Conservation (phyloP, 2,797 vertebrate species). For the Danio tinwini region DNA sequence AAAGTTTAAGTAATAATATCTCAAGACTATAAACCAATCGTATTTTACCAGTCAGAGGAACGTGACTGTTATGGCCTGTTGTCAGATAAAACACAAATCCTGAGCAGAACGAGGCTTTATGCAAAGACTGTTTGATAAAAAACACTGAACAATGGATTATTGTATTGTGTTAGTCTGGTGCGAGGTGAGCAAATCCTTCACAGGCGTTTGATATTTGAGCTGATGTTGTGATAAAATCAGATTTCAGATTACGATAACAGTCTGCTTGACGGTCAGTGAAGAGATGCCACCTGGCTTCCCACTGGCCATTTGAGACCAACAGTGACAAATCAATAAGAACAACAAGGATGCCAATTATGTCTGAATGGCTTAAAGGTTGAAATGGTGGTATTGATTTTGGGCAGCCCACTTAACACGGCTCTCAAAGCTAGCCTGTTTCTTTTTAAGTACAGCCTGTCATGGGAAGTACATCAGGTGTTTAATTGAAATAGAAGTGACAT, state of each 20-base stretch:
- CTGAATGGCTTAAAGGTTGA: constrained; percentile 69
- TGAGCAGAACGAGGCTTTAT: constrained; percentile 32
- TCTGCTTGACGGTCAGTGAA: constrained; percentile 16
- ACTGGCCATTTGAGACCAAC: constrained; percentile 56
- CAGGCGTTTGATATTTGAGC: constrained; percentile 39
- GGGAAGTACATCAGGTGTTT: constrained; percentile 21
- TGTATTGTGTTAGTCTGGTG: constrained; percentile 21
- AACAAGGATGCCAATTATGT: constrained; percentile 66
- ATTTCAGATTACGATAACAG: constrained; percentile 32
- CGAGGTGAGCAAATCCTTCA: constrained; percentile 15
- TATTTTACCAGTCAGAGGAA: constrained; percentile 31
- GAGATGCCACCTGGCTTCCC: constrained; percentile 61
- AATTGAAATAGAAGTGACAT: constrained; percentile 44
- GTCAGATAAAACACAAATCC: constrained; percentile 42
- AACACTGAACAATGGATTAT: constrained; percentile 45
- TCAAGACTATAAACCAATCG: constrained; percentile 52
- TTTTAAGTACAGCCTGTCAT: constrained; percentile 41
- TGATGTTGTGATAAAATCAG: constrained; percentile 38
- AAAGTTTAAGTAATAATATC: constrained; percentile 52
- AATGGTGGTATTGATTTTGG: constrained; percentile 71
- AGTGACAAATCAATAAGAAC: constrained; percentile 66
- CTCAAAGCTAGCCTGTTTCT: constrained; percentile 37
- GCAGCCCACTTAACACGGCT: constrained; percentile 55
- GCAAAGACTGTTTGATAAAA: constrained; percentile 47
- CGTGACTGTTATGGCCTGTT: constrained; percentile 30